These are phyloP conservation scores for Knipowitschia caucasica DNA, from an alignment of 2,797 vertebrate species.

Conservation along the genomic window DNA sequence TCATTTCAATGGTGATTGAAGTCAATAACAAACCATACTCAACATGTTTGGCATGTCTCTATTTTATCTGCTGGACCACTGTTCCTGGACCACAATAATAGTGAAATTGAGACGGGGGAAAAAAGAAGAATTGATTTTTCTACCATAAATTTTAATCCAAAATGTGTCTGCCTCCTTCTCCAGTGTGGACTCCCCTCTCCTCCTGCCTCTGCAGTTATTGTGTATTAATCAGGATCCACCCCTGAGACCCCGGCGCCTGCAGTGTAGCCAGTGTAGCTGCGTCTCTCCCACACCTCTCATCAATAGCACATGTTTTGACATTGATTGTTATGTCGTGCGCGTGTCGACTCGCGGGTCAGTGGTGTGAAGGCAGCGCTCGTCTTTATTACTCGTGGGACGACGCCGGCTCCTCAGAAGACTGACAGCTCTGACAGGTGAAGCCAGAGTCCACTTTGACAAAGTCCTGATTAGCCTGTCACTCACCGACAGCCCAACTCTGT, in stretches of 20 bases:
- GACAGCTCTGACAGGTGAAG: conserved; percentile 68
- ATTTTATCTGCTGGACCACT: too few relatives aligned
- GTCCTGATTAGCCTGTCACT: conserved; percentile 72
- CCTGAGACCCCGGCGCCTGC: conserved; percentile 56
- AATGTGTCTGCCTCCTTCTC: not conserved
- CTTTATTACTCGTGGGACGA: conserved; percentile 63
- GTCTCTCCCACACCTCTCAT: conserved; percentile 63
- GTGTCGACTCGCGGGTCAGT: conserved; percentile 61
- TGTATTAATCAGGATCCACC: conserved; percentile 51
- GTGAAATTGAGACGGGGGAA: too few relatives aligned
- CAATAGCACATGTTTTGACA: conserved; percentile 67
- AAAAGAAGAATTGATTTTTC: too few relatives aligned
- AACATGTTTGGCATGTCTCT: too few relatives aligned
- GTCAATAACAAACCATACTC: too few relatives aligned
- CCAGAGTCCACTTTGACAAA: conserved; percentile 60
- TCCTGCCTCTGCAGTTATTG: conserved; percentile 24
- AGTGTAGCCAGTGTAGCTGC: conserved; percentile 58
- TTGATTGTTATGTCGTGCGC: conserved; percentile 66
- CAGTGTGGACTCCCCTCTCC: conserved; percentile 7
- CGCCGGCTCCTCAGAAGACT: conserved; percentile 45
- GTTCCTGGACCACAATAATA: too few relatives aligned
- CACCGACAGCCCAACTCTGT: conserved; percentile 46
- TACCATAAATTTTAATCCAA: not conserved
- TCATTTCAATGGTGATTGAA: too few relatives aligned
- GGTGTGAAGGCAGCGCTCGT: conserved; percentile 45